Conservation (phyloP, 2,888 invertebrate genomes). For the Sesia apiformis region DNA sequence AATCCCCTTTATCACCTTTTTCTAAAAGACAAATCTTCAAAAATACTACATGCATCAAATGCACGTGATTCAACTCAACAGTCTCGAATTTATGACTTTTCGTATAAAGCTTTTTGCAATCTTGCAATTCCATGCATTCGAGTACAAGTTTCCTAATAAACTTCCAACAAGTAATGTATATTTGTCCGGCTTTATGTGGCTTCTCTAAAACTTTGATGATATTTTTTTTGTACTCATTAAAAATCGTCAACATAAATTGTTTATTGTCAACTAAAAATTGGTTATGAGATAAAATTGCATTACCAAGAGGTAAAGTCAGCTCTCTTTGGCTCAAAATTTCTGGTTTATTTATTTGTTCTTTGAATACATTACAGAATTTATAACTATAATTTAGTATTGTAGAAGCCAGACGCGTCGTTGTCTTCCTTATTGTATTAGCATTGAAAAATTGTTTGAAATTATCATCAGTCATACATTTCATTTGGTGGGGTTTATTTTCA, state of each 20-base stretch:
- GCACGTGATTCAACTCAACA: constrained; percentile 73
- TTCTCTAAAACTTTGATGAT: constrained; percentile 78
- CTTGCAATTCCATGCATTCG: constrained; percentile 72
- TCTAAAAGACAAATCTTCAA: constrained; percentile 55
- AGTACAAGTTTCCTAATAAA: constrained; percentile 76
- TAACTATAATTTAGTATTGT: constrained; percentile 72
- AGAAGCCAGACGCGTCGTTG: constrained; percentile 72
- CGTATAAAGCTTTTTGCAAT: constrained; percentile 69
- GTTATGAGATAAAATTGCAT: constrained; percentile 54
- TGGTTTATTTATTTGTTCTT: constrained; percentile 51
- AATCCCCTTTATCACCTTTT: constrained; percentile 41
- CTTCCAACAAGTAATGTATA: constrained; percentile 74
- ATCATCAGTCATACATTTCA: constrained; percentile 60
- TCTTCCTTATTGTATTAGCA: constrained; percentile 67
- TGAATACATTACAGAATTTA: constrained; percentile 58
- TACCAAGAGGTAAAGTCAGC: constrained; percentile 77
- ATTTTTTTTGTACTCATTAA: constrained; percentile 75
- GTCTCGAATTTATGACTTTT: constrained; percentile 79
- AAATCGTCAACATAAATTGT: constrained; percentile 67
- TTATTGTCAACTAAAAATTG: constrained; percentile 48
- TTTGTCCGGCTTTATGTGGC: constrained; percentile 80
- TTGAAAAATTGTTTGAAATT: constrained; percentile 71
- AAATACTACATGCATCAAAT: constrained; percentile 71
- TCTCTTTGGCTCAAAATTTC: constrained; percentile 75
- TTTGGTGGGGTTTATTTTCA: constrained; percentile 74